Evolutionary conservation across 2,113 vertebrate species (phyloP).

Genomic region (Eurystomus gularis): DNA sequence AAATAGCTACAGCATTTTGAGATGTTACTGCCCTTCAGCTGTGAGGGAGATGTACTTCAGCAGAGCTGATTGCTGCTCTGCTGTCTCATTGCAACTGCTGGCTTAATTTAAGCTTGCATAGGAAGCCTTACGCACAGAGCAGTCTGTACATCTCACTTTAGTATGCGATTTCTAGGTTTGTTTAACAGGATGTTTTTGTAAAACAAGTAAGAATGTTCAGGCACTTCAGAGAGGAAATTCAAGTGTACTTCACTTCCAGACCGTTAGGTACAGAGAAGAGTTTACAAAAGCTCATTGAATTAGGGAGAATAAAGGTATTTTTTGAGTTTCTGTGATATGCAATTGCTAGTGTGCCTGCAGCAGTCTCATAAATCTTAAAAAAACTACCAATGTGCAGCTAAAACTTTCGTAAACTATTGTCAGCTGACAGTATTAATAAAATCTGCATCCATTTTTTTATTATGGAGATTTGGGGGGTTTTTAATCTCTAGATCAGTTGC

Average conservation of each 20-base stretch:
- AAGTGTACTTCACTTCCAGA: not conserved
- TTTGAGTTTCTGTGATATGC: not conserved
- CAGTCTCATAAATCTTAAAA: not conserved
- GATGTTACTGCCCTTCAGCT: constrained; percentile 17
- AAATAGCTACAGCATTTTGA: constrained; percentile 7
- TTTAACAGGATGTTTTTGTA: constrained; percentile 23
- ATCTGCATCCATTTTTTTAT: not conserved
- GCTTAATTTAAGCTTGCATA: not conserved
- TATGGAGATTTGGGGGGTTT: accelerated
- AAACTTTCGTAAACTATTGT: not conserved
- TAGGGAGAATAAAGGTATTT: not conserved
- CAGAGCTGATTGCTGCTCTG: not conserved
- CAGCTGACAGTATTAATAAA: not conserved
- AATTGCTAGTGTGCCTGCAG: not conserved
- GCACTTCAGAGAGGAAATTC: not conserved
- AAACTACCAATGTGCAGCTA: not conserved
- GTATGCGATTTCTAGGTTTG: not conserved
- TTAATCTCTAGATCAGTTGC: not conserved
- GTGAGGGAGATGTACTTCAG: not conserved
- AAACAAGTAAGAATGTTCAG: not conserved
- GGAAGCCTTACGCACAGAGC: not conserved
- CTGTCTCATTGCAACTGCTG: not conserved
- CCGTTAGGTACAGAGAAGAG: not conserved
- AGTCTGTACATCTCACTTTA: not conserved
- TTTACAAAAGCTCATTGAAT: not conserved